Conservation (phyloP, 92 coral and sea anemone species). For the Desmophyllum pertusum region DNA sequence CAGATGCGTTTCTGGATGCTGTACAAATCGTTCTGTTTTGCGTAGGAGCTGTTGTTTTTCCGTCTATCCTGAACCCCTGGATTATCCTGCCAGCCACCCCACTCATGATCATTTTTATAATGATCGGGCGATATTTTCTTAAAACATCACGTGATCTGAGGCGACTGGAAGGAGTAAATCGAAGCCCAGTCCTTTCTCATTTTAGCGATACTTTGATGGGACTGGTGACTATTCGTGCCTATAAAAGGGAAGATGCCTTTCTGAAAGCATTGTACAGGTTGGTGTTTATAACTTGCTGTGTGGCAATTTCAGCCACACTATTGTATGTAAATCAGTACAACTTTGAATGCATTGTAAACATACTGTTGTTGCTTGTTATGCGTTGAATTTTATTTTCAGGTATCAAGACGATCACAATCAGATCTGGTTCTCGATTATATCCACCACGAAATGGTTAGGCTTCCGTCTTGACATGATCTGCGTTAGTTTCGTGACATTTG, state of each 20-base stretch:
- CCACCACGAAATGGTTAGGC: slow-evolving; percentile 7
- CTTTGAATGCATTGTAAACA: no score
- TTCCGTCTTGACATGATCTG: slow-evolving; percentile 75
- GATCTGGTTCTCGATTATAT: not conserved
- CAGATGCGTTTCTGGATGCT: slow-evolving; percentile 31
- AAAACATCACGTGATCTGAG: slow-evolving; percentile 53
- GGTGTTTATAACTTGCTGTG: not conserved
- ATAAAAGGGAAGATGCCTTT: slow-evolving; percentile 37
- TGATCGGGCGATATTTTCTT: slow-evolving; percentile 32
- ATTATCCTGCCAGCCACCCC: slow-evolving; percentile 45
- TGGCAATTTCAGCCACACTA: no score
- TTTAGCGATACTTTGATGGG: slow-evolving; percentile 45
- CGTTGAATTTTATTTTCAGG: not conserved
- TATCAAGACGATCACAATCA: slow-evolving; percentile 24
- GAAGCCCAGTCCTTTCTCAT: slow-evolving; percentile 35
- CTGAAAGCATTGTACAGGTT: slow-evolving; percentile 34
- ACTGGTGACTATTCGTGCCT: slow-evolving; percentile 49
- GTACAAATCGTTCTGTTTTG: slow-evolving; percentile 20
- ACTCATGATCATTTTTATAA: slow-evolving; percentile 10
- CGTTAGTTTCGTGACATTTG: slow-evolving; percentile 70
- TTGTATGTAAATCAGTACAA: no score
- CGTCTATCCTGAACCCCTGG: slow-evolving; percentile 56
- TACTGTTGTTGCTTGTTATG: not conserved
- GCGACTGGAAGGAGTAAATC: slow-evolving; percentile 40
- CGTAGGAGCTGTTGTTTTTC: slow-evolving; percentile 32